These are phyloP conservation scores for Eurystomus gularis DNA, from an alignment of 2,113 vertebrate species.

Conservation along the genomic window DNA sequence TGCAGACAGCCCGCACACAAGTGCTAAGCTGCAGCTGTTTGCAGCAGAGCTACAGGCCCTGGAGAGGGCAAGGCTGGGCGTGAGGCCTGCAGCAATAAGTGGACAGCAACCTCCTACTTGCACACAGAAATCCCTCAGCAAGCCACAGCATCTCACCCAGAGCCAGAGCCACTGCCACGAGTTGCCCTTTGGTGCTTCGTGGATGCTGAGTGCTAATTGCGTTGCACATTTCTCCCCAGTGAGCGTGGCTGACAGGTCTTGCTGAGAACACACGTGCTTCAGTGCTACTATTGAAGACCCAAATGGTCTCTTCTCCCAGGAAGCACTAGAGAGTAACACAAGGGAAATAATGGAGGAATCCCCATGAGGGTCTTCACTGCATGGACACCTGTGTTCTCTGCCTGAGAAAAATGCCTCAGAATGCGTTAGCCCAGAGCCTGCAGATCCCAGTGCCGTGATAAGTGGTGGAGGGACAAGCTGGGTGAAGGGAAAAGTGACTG, in stretches of 20 bases:
- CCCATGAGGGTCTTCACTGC: neutral
- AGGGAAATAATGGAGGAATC: fast-evolving
- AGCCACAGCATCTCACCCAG: neutral
- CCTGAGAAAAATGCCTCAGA: neutral
- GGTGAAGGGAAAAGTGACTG: neutral
- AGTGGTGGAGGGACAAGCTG: neutral
- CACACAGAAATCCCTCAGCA: fast-evolving
- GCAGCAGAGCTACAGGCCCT: neutral
- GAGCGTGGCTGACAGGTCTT: neutral
- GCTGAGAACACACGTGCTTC: fast-evolving
- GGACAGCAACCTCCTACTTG: neutral
- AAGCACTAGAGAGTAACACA: fast-evolving
- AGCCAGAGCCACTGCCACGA: fast-evolving
- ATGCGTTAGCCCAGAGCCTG: neutral
- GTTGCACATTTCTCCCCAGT: neutral
- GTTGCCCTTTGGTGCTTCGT: neutral
- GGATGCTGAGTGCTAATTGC: neutral
- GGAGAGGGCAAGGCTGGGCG: fast-evolving
- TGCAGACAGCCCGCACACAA: fast-evolving
- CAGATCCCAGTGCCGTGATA: neutral
- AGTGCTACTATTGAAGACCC: neutral
- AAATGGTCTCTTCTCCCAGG: neutral
- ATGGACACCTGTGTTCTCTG: neutral
- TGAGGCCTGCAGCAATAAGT: fast-evolving
- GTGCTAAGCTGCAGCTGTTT: neutral